phyloP scores from a whole-genome alignment of 2,113 vertebrate species.

The Heterotilapia buettikoferi region DNA sequence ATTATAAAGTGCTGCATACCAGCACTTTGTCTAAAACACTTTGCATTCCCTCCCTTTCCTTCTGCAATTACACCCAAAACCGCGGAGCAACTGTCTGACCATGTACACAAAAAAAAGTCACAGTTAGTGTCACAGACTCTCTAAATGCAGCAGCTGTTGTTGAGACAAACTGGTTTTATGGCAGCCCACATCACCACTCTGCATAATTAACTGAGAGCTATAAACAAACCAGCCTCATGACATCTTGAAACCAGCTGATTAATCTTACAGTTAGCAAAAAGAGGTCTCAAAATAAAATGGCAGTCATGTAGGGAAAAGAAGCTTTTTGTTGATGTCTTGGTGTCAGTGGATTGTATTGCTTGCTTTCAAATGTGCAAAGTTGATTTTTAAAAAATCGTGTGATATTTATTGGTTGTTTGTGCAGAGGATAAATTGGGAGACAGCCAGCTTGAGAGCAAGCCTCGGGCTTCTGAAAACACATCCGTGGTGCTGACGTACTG shows the following conservation, averaged over 20 bases:
- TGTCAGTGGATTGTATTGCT: background rate
- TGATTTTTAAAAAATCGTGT: background rate
- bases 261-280: background rate
- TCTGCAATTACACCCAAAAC: constrained; percentile 41
- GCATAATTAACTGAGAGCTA: constrained; percentile 26
- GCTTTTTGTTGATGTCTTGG: background rate
- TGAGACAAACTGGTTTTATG: constrained; percentile 8
- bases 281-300: background rate
- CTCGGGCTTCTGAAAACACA: background rate
- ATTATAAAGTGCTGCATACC: constrained; percentile 40
- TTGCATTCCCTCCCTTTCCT: constrained; percentile 23
- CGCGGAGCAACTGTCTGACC: constrained; percentile 50
- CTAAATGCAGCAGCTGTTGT: constrained; percentile 47
- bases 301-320: background rate
- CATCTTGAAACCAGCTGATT: background rate
- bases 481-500: background rate
- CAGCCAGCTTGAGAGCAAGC: background rate
- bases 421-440: background rate
- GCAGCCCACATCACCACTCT: constrained; percentile 2
- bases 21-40: constrained; percentile 40
- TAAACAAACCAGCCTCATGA: constrained; percentile 12
- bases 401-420: background rate
- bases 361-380: background rate
- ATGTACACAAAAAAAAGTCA: background rate
- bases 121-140: background rate